Evolutionary conservation across 2,888 invertebrate genomes (phyloP), one percentile per base, ranked within the genome.

Genomic region (Drosophila stalkeri): DNA sequence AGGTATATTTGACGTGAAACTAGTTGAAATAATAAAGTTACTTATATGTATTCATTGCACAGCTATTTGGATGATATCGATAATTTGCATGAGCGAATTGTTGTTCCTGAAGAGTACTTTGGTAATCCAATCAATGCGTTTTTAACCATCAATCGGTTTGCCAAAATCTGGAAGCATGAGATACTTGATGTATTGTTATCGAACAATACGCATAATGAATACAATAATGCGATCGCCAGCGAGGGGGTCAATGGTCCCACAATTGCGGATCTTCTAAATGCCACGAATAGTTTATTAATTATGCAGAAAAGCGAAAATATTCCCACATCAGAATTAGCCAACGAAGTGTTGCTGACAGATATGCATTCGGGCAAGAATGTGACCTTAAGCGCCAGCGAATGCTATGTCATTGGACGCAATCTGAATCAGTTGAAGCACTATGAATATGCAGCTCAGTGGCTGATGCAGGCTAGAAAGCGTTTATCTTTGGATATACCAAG

Each of bases 301-400:
- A 94, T 99, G 6, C 99, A 99, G 92, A 96, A 97, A 81, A 98
- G 98, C 0, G 98, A 98, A 92, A 95, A 96, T 67, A 94, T 98
- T 44, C 95, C 97, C 64, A 96, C 98, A 0, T 94, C 95, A 0
- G 96, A 97, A 31, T 94, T 99, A 78, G 97, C 97, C 6, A 93
- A 95, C 55, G 99, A 98, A 4, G 94, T 96, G 82, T 93, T 98
- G 44, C 96, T 96, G 80, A 96, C 94, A 95, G 18, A 94, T 95
- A 84, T 96, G 96, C 89, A 96, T 95, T 20, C 66, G 1, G 47
- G 33, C 11, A 8, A 66, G 20, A 77, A 80, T 51, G 39, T 57
- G 5, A 61, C 66, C 0, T 41, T 91, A 0, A 80, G 77, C 9
- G 78, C 88, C 6, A 82, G 81, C 57, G 91, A 91, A 41, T 90